These are phyloP conservation scores for Apamea sordens DNA, from an alignment of 2,888 invertebrate species.

Conservation along the genomic window DNA sequence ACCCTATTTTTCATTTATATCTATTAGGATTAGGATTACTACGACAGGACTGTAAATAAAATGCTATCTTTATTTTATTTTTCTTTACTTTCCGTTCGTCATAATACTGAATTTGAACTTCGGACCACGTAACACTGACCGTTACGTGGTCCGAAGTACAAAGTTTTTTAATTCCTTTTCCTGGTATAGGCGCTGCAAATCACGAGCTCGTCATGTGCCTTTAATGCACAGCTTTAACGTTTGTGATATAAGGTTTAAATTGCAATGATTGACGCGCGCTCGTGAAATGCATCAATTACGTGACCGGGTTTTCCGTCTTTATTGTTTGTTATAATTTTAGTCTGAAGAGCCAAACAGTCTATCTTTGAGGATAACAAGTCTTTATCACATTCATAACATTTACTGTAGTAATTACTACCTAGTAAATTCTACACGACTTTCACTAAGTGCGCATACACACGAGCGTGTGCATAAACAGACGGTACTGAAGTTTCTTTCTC, in stretches of 20 bases:
- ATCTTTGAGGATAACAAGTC: no score
- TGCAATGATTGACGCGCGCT: neutral
- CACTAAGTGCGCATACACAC: no score
- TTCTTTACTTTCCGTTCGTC: neutral
- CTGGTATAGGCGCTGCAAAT: neutral
- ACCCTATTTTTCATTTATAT: slow-evolving; percentile 5
- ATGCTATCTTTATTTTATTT: slow-evolving; percentile 14
- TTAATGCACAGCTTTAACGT: neutral
- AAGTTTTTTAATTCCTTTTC: neutral
- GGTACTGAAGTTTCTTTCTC: no score
- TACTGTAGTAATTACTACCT: no score
- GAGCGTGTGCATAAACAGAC: no score
- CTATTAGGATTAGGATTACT: neutral
- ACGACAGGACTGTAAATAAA: neutral
- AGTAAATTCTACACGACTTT: no score
- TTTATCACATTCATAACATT: no score
- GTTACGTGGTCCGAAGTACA: neutral
- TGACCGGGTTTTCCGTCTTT: slow-evolving; percentile 1
- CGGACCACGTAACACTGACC: neutral
- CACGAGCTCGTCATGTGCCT: neutral
- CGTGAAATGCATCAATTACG: neutral
- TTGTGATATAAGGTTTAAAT: neutral
- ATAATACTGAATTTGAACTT: no score
- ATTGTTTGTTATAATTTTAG: neutral
- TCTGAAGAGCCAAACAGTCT: no score